phyloP scores from a whole-genome alignment of 1,140 invertebrate genomes.

The Dendroctonus ponderosae region DNA sequence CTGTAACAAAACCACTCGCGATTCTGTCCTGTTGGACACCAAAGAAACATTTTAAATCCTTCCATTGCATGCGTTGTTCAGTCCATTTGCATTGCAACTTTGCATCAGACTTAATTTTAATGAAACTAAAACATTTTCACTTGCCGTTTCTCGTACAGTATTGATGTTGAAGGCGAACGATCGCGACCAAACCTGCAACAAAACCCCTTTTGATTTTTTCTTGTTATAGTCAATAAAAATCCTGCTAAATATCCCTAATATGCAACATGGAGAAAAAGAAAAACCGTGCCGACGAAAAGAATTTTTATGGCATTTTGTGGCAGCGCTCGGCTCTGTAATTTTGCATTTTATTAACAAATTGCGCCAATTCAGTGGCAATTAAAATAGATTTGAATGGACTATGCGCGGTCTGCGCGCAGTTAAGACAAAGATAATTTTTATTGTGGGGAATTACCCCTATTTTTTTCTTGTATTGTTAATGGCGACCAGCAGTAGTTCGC shows the following conservation, averaged over 20 bases:
- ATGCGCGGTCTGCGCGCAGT: slow-evolving; percentile 16
- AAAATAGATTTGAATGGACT: slow-evolving; percentile 34
- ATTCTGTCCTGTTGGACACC: too few species aligned
- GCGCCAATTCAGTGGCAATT: slow-evolving; percentile 30
- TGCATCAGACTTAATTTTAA: not conserved
- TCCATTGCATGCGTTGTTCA: too few species aligned
- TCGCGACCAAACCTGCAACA: too few species aligned
- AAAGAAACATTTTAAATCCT: too few species aligned
- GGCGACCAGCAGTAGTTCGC: not conserved
- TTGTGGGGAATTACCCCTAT: slow-evolving; percentile 31
- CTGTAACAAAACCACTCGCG: too few species aligned
- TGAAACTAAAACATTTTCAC: slow-evolving; percentile 4
- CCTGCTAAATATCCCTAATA: too few species aligned
- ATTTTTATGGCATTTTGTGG: slow-evolving; percentile 28
- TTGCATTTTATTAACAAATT: slow-evolving; percentile 35
- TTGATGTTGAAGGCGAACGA: too few species aligned
- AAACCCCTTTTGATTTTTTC: too few species aligned
- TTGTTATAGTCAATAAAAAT: too few species aligned
- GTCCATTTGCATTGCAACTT: too few species aligned
- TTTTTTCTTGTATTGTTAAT: slow-evolving; percentile 7
- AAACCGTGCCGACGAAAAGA: slow-evolving; percentile 22
- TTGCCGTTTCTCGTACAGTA: not conserved
- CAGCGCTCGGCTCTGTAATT: slow-evolving; percentile 18
- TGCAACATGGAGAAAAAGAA: not conserved
- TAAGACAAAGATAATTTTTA: slow-evolving; percentile 32